phyloP scores from a whole-genome alignment of 1,140 invertebrate species.

The Zaprionus taronus region DNA sequence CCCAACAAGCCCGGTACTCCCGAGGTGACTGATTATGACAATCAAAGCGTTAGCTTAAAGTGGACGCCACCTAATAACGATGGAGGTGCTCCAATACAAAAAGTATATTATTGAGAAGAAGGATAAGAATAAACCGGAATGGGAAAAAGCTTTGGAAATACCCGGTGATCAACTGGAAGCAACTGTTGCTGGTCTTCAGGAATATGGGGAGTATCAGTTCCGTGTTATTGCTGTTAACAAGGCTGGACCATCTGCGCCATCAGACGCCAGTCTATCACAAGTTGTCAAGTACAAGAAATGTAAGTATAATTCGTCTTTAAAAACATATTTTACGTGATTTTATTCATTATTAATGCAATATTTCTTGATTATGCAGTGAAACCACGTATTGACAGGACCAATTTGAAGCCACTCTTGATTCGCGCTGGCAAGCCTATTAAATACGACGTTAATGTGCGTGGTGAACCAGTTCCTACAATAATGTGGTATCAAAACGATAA shows the following conservation, averaged over 20 bases:
- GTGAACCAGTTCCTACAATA: constrained; percentile 96
- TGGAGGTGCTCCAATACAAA: constrained; percentile 96
- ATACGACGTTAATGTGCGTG: constrained; percentile 96
- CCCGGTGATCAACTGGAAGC: constrained; percentile 91
- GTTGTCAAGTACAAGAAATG: constrained; percentile 95
- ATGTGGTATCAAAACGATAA: constrained; percentile 89
- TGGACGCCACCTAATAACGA: constrained; percentile 96
- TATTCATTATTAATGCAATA: neutral
- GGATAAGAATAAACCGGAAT: constrained; percentile 94
- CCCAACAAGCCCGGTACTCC: constrained; percentile 95
- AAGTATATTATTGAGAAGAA: constrained; percentile 99
- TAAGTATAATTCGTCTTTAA: constrained; percentile 85
- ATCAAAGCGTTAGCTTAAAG: constrained; percentile 96
- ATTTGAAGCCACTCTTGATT: constrained; percentile 95
- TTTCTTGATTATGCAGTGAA: constrained; percentile 87
- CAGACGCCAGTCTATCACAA: constrained; percentile 96
- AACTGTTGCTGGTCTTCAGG: constrained; percentile 94
- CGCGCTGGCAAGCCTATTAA: constrained; percentile 96
- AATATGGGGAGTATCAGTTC: constrained; percentile 97
- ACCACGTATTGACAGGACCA: constrained; percentile 98
- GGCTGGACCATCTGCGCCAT: constrained; percentile 96
- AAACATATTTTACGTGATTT: no score
- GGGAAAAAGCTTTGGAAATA: constrained; percentile 96
- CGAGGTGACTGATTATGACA: constrained; percentile 96
- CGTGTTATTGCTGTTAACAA: constrained; percentile 98